A percentile compares a stretch with the other conserved stretches of the same genome.
Conservation (phyloP, 2,888 invertebrate species). For the Sylvicola cinctus region DNA sequence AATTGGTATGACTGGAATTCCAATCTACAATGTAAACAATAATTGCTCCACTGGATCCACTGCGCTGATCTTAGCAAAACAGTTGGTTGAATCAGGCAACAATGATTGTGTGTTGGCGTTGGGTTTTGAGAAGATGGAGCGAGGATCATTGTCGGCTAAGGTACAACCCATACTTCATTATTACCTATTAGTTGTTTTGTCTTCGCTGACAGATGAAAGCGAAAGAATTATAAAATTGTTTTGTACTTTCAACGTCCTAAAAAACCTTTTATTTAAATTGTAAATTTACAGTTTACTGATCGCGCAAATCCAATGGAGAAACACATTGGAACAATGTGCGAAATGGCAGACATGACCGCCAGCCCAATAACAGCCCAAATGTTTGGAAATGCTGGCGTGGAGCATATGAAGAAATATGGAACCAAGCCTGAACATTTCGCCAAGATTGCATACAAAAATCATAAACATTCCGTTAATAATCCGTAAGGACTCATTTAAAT, state of each 20-base stretch:
- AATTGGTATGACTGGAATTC: slow-evolving; percentile 89
- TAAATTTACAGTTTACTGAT: slow-evolving; percentile 38
- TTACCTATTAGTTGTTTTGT: too few relatives aligned
- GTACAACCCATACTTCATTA: slow-evolving; percentile 14
- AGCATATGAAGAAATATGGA: slow-evolving; percentile 88
- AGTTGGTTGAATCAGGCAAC: slow-evolving; percentile 60
- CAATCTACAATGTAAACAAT: slow-evolving; percentile 95
- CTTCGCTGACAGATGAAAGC: too few relatives aligned
- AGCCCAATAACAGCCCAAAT: slow-evolving; percentile 76
- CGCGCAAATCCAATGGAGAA: slow-evolving; percentile 78
- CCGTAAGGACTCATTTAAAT: slow-evolving; percentile 27
- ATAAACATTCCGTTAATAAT: slow-evolving; percentile 79
- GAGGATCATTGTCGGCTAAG: slow-evolving; percentile 53
- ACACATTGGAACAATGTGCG: slow-evolving; percentile 61
- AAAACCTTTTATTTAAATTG: background rate
- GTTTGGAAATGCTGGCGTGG: slow-evolving; percentile 81
- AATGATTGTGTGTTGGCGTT: slow-evolving; percentile 75
- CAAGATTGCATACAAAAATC: slow-evolving; percentile 96
- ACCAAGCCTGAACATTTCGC: slow-evolving; percentile 84
- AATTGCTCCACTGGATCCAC: slow-evolving; percentile 88
- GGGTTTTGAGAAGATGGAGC: slow-evolving; percentile 91
- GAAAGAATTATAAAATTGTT: background rate
- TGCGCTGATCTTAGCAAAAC: slow-evolving; percentile 67
- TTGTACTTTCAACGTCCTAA: background rate
- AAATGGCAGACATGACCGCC: slow-evolving; percentile 55